Evolutionary conservation across 2,113 vertebrate genomes (phyloP), one percentile per base, ranked within the genome.

Genomic region (Blennius ocellaris): DNA sequence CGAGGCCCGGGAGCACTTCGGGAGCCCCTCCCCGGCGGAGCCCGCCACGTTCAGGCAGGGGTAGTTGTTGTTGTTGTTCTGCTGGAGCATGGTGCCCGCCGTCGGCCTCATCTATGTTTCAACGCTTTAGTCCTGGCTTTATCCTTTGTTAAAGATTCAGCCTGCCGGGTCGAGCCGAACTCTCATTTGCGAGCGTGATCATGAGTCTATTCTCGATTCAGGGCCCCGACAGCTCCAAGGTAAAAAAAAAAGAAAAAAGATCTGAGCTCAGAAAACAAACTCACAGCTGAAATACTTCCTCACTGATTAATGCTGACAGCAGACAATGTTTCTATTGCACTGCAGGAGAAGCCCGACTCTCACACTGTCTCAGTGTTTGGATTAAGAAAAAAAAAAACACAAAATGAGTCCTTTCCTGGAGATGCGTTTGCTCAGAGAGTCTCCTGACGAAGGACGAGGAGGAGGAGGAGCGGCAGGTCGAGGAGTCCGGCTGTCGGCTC

Each of bases 1-100:
- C 1, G 87, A 66, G 48, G 84, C 73, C 58, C 82, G 74, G 56
- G 83, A 76, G 75, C 87, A 90, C 63, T 89, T 90, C 64, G 92
- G 91, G 10, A 93, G 78, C 47, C 88, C 73, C 63, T 92, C 89
- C 60, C 75, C 69, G 30, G 82, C 73, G n/a, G 81, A 78, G 54
- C 67, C 84, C 1, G 85, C 73, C 82, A 89, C 57, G 10, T 86
- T 89, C 64, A 94, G 87, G 76, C 93, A 94, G 11, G 90, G 90
- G 85, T 93, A 92, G 89, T 94, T 94, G 79, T 94, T 94, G 86
- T 94, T 94, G 86, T 94, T 94, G 51, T 94, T 94, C 80, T 93
- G 93, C 85, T 94, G 94, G 16, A 94, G 89, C 92, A 94, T 94
- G 64, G 73, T 59, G 74, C 78, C 65, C 3, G 78, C 68, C 49